These are phyloP conservation scores for Rallus crepitans DNA, from an alignment of 2,797 vertebrate species.

Conservation along the genomic window DNA sequence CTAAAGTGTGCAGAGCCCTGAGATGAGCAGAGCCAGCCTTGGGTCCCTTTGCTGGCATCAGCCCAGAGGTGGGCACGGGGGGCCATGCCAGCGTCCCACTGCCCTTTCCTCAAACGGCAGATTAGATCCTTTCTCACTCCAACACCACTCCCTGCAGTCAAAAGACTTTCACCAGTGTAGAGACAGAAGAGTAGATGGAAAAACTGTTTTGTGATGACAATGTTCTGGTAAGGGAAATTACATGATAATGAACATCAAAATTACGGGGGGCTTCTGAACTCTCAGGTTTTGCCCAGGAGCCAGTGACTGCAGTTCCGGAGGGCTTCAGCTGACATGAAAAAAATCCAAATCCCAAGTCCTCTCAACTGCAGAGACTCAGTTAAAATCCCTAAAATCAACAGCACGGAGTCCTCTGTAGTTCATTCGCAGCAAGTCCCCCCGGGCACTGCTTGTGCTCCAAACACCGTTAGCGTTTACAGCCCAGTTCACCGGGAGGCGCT, in stretches of 20 bases:
- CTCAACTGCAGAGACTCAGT: not conserved
- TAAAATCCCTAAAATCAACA: slow-evolving; percentile 1
- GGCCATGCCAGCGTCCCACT: not conserved
- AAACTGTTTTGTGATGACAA: not conserved
- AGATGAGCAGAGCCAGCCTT: not conserved
- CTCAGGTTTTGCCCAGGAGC: not conserved
- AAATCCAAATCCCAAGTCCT: not conserved
- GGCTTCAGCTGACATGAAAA: not conserved
- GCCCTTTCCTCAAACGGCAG: not conserved
- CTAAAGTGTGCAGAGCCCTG: not conserved
- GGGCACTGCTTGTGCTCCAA: slow-evolving; percentile 39
- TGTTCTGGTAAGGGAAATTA: not conserved
- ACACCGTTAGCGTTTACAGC: slow-evolving; percentile 43
- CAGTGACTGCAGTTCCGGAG: not conserved
- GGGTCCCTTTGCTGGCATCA: not conserved
- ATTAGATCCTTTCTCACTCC: not conserved
- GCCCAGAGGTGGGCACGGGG: not conserved
- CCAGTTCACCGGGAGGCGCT: slow-evolving; percentile 44
- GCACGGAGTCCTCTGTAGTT: not conserved
- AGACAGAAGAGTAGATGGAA: not conserved
- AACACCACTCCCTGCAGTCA: not conserved
- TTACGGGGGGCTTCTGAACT: not conserved
- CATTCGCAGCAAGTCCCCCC: not conserved
- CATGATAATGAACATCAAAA: not conserved
- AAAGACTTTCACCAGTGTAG: not conserved